Percentiles rank a stretch among this genome's conserved stretches.
Conservation (phyloP, 2,113 vertebrate species). For the Carassius carassius region DNA sequence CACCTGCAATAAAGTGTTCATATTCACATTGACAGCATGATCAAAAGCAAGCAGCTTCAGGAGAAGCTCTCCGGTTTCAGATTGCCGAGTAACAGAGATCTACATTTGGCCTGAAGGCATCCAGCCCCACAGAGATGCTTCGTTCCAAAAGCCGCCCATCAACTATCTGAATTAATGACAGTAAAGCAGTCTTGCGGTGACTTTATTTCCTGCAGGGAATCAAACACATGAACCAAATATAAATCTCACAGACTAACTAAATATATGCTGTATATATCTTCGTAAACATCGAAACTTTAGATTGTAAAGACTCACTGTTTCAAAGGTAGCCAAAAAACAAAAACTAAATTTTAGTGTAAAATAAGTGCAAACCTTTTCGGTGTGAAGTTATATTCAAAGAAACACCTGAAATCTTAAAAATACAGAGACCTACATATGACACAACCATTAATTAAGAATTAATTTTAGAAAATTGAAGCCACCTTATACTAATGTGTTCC, state of each 20-base stretch:
- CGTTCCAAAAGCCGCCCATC: not conserved
- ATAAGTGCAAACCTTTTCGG: not conserved
- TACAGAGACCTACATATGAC: not conserved
- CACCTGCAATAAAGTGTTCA: not conserved
- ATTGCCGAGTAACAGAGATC: constrained; percentile 3
- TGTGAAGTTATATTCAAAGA: not conserved
- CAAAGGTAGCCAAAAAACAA: not conserved
- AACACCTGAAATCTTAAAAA: not conserved
- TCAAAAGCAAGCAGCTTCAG: constrained; percentile 11
- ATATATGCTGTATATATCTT: too few relatives aligned
- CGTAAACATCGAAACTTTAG: not conserved
- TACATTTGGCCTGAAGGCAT: constrained; percentile 33
- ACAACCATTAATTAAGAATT: not conserved
- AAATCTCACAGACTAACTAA: not conserved
- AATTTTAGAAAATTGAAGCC: not conserved
- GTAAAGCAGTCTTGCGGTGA: not conserved
- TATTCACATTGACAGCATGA: not conserved
- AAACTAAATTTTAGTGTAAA: not conserved
- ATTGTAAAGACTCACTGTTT: not conserved
- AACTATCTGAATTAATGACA: constrained; percentile 20
- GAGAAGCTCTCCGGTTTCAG: not conserved
- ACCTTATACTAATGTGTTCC: not conserved
- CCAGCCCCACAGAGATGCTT: constrained; percentile 14
- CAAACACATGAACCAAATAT: not conserved
- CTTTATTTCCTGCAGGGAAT: not conserved